Percentiles rank a stretch among this genome's conserved stretches.
phyloP scores from a whole-genome alignment of 2,888 invertebrate genomes.

The Drosophila dives region DNA sequence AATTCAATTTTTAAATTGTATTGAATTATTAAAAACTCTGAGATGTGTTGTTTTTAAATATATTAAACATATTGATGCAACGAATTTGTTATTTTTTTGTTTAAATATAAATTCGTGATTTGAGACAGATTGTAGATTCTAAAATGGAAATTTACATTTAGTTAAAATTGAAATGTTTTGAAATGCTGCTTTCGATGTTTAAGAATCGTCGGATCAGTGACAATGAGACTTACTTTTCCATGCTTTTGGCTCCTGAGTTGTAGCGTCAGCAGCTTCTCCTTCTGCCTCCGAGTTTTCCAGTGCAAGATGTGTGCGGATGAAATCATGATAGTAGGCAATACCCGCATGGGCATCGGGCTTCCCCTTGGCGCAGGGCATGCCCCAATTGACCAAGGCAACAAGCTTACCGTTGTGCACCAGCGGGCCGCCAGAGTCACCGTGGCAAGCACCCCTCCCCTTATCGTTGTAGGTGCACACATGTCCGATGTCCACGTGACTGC shows the following conservation, averaged over 20 bases:
- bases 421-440: conserved; percentile 83
- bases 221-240: conserved; percentile 28
- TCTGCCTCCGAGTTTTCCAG: conserved; percentile 19
- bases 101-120: not conserved
- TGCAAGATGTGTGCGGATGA: conserved; percentile 78
- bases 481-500: conserved; percentile 86
- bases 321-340: conserved; percentile 83
- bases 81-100: not conserved
- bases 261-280: conserved; percentile 3
- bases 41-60: not conserved
- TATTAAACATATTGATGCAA: too few species aligned
- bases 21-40: not conserved
- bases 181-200: not conserved
- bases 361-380: conserved; percentile 82
- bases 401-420: conserved; percentile 80
- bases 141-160: not conserved
- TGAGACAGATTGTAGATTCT: not conserved
- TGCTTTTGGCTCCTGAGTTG: conserved; percentile 1
- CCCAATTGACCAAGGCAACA: conserved; percentile 83
- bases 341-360: conserved; percentile 83
- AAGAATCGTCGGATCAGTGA: conserved; percentile 26
- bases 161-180: not conserved
- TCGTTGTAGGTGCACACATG: conserved; percentile 87
- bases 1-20: not conserved
- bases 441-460: conserved; percentile 86